phyloP scores from a whole-genome alignment of 2,888 invertebrate species.

The Ochropleura plecta region DNA sequence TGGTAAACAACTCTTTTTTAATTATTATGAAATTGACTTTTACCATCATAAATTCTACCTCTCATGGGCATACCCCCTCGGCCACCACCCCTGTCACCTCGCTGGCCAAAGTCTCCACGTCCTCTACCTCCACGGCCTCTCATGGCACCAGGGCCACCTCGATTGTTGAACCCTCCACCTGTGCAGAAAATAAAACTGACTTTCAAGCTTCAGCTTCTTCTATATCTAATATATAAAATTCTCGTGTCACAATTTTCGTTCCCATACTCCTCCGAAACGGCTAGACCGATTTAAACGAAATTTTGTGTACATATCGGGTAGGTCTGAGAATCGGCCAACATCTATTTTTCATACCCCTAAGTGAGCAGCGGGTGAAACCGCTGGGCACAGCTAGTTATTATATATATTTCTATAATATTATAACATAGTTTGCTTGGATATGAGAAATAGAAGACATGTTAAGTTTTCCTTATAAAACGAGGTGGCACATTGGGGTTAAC shows the following conservation, averaged over 20 bases:
- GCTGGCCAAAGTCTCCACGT: slow-evolving; percentile 84
- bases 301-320: no score
- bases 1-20: not conserved
- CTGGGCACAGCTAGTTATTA: no score
- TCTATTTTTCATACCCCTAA: no score
- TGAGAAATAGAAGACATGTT: no score
- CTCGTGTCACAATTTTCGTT: no score
- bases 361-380: no score
- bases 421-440: not conserved
- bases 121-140: slow-evolving; percentile 85
- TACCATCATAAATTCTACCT: slow-evolving; percentile 70
- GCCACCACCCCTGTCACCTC: slow-evolving; percentile 83
- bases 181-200: slow-evolving; percentile 8
- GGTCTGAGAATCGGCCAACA: no score
- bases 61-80: slow-evolving; percentile 87
- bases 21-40: not conserved
- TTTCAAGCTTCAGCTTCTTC: not conserved
- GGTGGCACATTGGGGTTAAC: not conserved
- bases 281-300: no score
- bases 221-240: no score
- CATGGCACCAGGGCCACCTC: slow-evolving; percentile 86
- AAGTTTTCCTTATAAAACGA: not conserved
- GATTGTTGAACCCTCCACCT: slow-evolving; percentile 85
- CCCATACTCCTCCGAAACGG: no score
- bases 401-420: not conserved